These are phyloP conservation scores for Neoarius graeffei DNA, from an alignment of 2,113 vertebrate species.

Conservation along the genomic window DNA sequence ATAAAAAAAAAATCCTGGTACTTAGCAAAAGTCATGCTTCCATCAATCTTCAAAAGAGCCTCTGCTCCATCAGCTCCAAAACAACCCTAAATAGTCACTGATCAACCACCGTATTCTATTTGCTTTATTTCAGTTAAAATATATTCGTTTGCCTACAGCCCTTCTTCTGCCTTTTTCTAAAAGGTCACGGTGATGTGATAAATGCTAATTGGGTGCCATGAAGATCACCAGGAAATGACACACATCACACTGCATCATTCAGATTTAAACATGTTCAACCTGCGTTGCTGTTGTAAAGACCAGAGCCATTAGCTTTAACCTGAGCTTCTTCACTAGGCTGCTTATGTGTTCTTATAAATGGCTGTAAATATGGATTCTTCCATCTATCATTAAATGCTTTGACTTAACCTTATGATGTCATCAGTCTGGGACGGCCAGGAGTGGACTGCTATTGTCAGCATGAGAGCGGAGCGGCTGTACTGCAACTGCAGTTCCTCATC, in stretches of 20 bases:
- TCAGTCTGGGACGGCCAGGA: constrained; percentile 93
- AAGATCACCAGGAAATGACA: constrained; percentile 16
- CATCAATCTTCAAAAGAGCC: background rate
- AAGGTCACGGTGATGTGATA: constrained; percentile 8
- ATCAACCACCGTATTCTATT: background rate
- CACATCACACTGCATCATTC: background rate
- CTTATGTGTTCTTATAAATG: background rate
- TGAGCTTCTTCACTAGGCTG: background rate
- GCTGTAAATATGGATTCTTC: background rate
- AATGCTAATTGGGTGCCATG: constrained; percentile 1
- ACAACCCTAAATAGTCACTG: background rate
- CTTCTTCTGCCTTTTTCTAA: background rate
- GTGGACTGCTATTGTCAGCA: constrained; percentile 97
- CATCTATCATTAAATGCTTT: constrained; percentile 40
- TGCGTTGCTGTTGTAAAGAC: background rate
- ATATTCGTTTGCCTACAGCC: background rate
- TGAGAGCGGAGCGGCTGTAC: constrained; percentile 90
- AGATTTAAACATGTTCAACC: background rate
- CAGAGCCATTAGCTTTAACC: background rate
- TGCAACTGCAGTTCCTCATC: constrained; percentile 97
- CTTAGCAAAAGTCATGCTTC: background rate
- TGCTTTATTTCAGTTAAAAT: background rate
- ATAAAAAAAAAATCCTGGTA: background rate
- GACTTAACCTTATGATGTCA: constrained; percentile 84
- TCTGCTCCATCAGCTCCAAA: background rate